These are phyloP conservation scores for Eulemur rubriventer DNA, from an alignment of 2,797 vertebrate genomes.

Conservation along the genomic window DNA sequence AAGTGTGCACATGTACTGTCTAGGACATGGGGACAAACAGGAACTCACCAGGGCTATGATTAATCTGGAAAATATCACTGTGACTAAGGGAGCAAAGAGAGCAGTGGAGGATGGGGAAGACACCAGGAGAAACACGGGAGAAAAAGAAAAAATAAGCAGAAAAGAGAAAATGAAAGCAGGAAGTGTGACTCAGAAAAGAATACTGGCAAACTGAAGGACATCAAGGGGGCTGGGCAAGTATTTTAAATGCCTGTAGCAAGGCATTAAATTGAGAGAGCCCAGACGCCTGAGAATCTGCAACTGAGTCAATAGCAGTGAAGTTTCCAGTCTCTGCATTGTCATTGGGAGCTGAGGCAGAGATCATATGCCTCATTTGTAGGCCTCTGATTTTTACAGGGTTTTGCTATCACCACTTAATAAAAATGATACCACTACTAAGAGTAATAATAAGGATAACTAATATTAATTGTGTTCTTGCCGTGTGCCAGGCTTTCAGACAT, in stretches of 20 bases:
- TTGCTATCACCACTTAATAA: background rate
- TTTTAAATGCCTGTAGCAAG: background rate
- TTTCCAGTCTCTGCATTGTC: no score
- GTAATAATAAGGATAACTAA: background rate
- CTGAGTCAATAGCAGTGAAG: background rate
- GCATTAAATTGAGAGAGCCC: background rate
- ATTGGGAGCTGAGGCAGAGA: background rate
- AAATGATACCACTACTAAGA: background rate
- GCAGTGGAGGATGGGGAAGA: background rate
- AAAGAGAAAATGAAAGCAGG: background rate
- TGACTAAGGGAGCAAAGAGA: background rate
- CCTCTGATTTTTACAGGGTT: background rate
- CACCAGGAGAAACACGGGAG: background rate
- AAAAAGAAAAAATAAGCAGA: background rate
- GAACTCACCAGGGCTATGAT: rapidly evolving
- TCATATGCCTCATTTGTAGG: rapidly evolving
- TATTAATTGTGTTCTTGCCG: background rate
- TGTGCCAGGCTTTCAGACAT: background rate
- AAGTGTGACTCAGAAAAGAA: background rate
- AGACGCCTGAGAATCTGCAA: background rate
- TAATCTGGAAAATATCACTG: background rate
- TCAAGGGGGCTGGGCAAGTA: background rate
- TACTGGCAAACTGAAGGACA: background rate
- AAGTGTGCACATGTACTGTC: background rate
- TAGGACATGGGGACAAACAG: background rate